Evolutionary conservation across 2,797 vertebrate genomes (phyloP).

Genomic region (Esox masquinongy): DNA sequence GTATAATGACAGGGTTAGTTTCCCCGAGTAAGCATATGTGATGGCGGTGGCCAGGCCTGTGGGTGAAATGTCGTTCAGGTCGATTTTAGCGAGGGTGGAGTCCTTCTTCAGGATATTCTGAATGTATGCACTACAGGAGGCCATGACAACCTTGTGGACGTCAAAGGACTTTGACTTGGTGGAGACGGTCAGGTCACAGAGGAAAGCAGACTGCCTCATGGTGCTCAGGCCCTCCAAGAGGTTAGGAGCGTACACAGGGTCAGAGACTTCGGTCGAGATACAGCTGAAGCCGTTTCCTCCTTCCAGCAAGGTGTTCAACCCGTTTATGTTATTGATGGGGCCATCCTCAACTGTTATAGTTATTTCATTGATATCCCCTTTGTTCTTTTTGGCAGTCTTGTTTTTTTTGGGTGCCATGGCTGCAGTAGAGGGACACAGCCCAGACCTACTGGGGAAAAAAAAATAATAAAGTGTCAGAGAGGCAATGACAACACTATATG

Average conservation of each 20-base stretch:
- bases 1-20: constrained; percentile 94
- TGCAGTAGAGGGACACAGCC: constrained; percentile 82
- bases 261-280: constrained; percentile 92
- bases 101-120: constrained; percentile 92
- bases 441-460: constrained; percentile 69
- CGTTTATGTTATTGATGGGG: constrained; percentile 90
- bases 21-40: constrained; percentile 95
- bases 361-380: constrained; percentile 90
- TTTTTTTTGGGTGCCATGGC: constrained; percentile 99
- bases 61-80: constrained; percentile 91
- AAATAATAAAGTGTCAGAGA: constrained; percentile 35
- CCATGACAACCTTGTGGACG: constrained; percentile 96
- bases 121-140: constrained; percentile 95
- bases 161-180: constrained; percentile 97
- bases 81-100: constrained; percentile 85
- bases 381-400: constrained; percentile 92
- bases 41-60: constrained; percentile 93
- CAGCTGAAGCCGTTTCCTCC: constrained; percentile 95
- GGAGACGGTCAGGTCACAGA: constrained; percentile 92
- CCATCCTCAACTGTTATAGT: constrained; percentile 93
- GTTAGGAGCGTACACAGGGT: constrained; percentile 89
- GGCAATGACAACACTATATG: not conserved
- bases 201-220: constrained; percentile 94
- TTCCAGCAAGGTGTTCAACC: constrained; percentile 89
- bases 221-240: constrained; percentile 92